Base-by-base conservation (phyloP, 2,888 invertebrate genomes). In the Ochropleura leucogaster region DNA sequence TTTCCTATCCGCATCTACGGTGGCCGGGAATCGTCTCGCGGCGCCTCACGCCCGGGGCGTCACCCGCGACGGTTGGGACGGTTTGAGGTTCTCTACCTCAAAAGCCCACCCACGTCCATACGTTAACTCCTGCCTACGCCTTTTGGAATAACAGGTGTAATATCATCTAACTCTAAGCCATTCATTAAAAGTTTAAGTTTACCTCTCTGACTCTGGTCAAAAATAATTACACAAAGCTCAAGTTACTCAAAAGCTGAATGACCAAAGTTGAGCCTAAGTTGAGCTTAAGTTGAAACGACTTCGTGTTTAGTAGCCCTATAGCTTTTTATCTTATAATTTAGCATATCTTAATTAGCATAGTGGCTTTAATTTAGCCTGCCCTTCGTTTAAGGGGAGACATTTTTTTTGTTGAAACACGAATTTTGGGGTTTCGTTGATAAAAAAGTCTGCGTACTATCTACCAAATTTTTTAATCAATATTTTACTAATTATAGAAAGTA, bases 271-370 rank as follows among this genome's bases (percentile, higher is more conserved):
- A 12, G 20, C 20, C 47, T 14, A 80, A 75, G 66, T 79, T 78
- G 14, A 30, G 40, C 30, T 18, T 47, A 63, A 70, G 60, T 68
- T 74, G n/a, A 73, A 79, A 65, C 59, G 64, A 75, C 68, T 81
- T 69, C 18, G 70, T 57, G 53, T 81, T 76, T 42, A 67, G 68
- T 53, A 51, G 53, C 40, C 47, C 59, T 72, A 55, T 65, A 51
- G 53, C 64, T 40, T 69, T 80, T 71, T 72, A 60, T 72, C 80
- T 68, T 62, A 64, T 49, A 68, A 71, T 59, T 80, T 70, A 73
- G 77, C 47, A 47, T 65, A 20, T 18, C 64, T 71, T 72, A 67
- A 81, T 81, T 70, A 81, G 55, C 67, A 62, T 65, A 73, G 55
- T 57, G 59, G 10, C 46, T 67, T 30, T 64, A 67, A 81, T 68